Evolutionary conservation across 2,888 invertebrate genomes (phyloP).

Genomic region (Sylvicola fuscatus): DNA sequence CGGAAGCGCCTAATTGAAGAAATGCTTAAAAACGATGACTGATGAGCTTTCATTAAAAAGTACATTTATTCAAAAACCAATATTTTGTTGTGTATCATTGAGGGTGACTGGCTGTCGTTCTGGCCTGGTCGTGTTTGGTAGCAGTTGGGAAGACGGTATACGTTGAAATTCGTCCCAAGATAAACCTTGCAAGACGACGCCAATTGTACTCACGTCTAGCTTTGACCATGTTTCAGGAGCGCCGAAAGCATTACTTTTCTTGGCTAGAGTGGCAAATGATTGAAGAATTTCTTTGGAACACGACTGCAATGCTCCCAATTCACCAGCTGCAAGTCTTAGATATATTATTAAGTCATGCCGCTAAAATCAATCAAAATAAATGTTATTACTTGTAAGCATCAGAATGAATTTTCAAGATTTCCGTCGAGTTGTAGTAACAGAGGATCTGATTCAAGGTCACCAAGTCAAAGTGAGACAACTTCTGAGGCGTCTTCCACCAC

Average conservation of each 20-base stretch:
- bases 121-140: too few species aligned
- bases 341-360: not conserved
- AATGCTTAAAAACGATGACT: conserved; percentile 28
- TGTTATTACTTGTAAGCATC: conserved; percentile 23
- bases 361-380: too few species aligned
- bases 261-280: conserved; percentile 28
- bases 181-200: conserved; percentile 25
- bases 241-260: conserved; percentile 27
- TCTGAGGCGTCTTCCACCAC: conserved; percentile 30
- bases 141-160: conserved; percentile 7
- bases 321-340: conserved; percentile 24
- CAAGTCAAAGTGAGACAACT: conserved; percentile 34
- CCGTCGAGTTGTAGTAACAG: conserved; percentile 32
- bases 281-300: conserved; percentile 26
- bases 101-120: too few species aligned
- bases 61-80: not conserved
- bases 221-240: conserved; percentile 24
- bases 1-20: conserved; percentile 52
- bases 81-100: not conserved
- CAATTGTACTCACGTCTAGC: conserved; percentile 18
- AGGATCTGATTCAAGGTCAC: conserved; percentile 31
- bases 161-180: conserved; percentile 11
- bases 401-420: conserved; percentile 31
- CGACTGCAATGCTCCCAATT: conserved; percentile 26
- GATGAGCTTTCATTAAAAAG: not conserved